A percentile compares a stretch with the other conserved stretches of the same genome.
These are phyloP conservation scores for Accipiter superciliosus DNA, from an alignment of 2,797 vertebrate species.

Conservation along the genomic window DNA sequence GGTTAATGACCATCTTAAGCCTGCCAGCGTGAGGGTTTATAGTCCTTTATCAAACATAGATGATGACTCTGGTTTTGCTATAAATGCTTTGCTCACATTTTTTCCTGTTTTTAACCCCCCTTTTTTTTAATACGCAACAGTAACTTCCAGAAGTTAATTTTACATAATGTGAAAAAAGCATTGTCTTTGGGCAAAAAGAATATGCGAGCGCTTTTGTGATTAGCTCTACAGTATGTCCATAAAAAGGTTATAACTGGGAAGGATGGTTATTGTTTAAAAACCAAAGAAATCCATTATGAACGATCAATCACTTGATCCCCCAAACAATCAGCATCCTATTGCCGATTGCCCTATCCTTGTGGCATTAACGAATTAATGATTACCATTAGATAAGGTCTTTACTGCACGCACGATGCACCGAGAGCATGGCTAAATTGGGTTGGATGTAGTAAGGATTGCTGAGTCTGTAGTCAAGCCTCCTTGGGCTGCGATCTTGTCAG, in stretches of 20 bases:
- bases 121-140: background rate
- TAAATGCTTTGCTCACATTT: background rate
- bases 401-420: rapidly evolving
- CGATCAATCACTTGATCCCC: background rate
- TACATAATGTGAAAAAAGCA: background rate
- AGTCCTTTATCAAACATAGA: conserved; percentile 15
- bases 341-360: conserved; percentile 9
- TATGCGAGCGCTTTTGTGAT: background rate
- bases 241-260: background rate
- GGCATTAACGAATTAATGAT: conserved; percentile 49
- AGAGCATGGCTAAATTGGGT: conserved; percentile 28
- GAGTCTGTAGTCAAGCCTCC: conserved; percentile 62
- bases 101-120: background rate
- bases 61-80: background rate
- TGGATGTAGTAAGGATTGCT: conserved; percentile 53
- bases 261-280: background rate
- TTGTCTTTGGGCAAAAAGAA: background rate
- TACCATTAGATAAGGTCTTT: conserved; percentile 35
- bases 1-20: conserved; percentile 39
- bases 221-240: background rate
- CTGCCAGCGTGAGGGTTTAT: background rate
- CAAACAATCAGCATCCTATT: conserved; percentile 1
- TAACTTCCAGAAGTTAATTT: background rate
- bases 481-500: conserved; percentile 61
- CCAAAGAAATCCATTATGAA: background rate